These are phyloP conservation scores for Tachysurus fulvidraco DNA, from an alignment of 2,113 vertebrate species.

Conservation along the genomic window DNA sequence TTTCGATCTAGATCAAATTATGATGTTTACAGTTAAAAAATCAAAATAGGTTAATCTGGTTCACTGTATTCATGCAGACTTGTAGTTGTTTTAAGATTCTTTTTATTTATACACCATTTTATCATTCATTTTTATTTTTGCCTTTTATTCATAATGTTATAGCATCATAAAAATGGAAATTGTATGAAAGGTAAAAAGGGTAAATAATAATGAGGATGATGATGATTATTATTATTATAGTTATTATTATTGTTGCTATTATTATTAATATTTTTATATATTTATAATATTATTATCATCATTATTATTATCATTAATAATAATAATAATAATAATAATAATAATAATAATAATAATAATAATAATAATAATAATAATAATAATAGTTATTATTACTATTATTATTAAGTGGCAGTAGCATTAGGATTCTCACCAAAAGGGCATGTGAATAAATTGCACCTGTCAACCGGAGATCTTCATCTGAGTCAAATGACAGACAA, in stretches of 20 bases:
- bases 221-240: no score
- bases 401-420: not conserved
- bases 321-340: no score
- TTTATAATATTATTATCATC: not conserved
- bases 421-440: slow-evolving; percentile 61
- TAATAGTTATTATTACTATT: not conserved
- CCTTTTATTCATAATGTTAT: not conserved
- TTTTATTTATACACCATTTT: not conserved
- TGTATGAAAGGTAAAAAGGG: not conserved
- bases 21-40: not conserved
- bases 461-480: slow-evolving; percentile 55
- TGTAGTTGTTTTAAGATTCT: not conserved
- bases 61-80: not conserved
- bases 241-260: no score
- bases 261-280: no score
- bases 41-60: not conserved
- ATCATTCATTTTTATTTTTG: not conserved
- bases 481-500: slow-evolving; percentile 44
- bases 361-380: no score
- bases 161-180: not conserved
- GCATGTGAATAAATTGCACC: slow-evolving; percentile 57
- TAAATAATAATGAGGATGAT: no score
- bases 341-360: no score
- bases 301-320: not conserved
- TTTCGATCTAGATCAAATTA: not conserved